Percentiles rank a stretch among this genome's conserved stretches.
These are phyloP conservation scores for Chloroclystis v-ata DNA, from an alignment of 2,888 invertebrate species.

Conservation along the genomic window DNA sequence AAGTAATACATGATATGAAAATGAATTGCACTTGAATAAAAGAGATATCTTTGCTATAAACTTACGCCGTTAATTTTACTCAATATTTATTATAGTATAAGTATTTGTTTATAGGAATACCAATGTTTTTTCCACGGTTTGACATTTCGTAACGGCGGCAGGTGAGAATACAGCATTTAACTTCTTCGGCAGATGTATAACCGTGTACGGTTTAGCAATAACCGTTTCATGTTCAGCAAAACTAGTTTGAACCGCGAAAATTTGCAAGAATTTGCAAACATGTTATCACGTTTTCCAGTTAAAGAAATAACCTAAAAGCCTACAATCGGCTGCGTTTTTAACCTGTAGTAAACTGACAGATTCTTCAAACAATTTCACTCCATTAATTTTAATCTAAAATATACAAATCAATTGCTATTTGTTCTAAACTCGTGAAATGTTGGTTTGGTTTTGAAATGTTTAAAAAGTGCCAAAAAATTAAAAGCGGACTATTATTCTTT, in stretches of 20 bases:
- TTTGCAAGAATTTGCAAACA: neutral
- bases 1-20: too few relatives aligned
- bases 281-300: neutral
- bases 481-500: too few relatives aligned
- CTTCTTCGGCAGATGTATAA: slow-evolving; percentile 55
- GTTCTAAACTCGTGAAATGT: too few relatives aligned
- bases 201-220: slow-evolving; percentile 45
- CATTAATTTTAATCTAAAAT: too few relatives aligned
- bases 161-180: slow-evolving; percentile 51
- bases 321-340: neutral
- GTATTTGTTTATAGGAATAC: neutral
- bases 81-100: too few relatives aligned
- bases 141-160: slow-evolving; percentile 70
- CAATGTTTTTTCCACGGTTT: slow-evolving; percentile 34
- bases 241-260: slow-evolving; percentile 3
- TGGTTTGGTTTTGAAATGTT: too few relatives aligned
- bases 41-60: too few relatives aligned
- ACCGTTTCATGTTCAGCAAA: slow-evolving; percentile 21
- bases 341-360: too few relatives aligned
- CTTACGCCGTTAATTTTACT: neutral
- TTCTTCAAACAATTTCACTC: too few relatives aligned
- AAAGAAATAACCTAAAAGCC: neutral
- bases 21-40: too few relatives aligned
- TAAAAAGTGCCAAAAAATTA: too few relatives aligned
- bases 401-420: too few relatives aligned